A percentile compares a stretch with the other conserved stretches of the same genome.
Evolutionary conservation across 1,140 invertebrate genomes (phyloP).

Genomic region (Melipona quadrifasciata): DNA sequence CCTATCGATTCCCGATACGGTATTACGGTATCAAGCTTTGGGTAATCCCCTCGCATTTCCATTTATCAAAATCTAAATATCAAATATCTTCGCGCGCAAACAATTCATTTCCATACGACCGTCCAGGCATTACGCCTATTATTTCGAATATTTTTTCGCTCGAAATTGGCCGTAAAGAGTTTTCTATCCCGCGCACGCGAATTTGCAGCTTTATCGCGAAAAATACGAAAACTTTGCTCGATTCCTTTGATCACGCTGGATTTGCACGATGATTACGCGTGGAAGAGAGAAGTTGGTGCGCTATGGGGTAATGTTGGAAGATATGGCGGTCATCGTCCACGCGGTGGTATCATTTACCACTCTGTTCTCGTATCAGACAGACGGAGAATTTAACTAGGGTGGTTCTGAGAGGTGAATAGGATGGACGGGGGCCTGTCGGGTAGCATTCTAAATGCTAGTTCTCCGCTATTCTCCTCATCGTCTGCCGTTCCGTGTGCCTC

Average conservation of each 20-base stretch:
- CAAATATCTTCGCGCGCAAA: conserved; percentile 1
- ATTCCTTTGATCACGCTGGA: too few relatives aligned
- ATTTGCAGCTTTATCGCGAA: neutral
- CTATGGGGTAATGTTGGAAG: neutral
- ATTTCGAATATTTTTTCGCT: neutral
- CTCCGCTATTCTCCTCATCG: neutral
- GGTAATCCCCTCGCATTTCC: neutral
- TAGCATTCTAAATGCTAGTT: neutral
- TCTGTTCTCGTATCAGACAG: neutral
- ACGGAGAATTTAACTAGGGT: neutral
- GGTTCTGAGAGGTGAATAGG: neutral
- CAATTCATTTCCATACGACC: neutral
- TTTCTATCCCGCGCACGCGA: neutral
- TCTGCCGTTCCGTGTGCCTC: neutral
- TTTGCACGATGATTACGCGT: too few relatives aligned
- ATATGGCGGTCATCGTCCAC: neutral
- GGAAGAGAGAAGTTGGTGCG: too few relatives aligned
- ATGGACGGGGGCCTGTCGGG: neutral
- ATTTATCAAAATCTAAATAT: conserved; percentile 9
- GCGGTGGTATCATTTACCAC: neutral
- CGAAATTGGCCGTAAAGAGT: neutral
- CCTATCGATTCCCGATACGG: conserved; percentile 8
- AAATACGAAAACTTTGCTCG: too few relatives aligned
- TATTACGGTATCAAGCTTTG: neutral
- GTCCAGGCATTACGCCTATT: neutral